Conservation (phyloP, 2,888 invertebrate species). For the Cheilosia vernalis region DNA sequence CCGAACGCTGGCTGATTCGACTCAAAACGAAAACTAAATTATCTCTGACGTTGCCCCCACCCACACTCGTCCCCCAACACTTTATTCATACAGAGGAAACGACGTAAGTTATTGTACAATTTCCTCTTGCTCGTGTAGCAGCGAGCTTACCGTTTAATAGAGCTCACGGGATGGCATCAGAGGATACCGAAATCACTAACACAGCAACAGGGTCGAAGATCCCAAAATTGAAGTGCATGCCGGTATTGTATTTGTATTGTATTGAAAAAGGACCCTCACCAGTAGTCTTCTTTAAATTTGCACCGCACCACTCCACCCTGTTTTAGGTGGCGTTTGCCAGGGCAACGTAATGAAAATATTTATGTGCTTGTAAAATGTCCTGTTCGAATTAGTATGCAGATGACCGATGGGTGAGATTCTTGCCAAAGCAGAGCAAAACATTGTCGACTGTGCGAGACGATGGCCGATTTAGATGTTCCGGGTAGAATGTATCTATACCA, state of each 20-base stretch:
- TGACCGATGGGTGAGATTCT: constrained; percentile 56
- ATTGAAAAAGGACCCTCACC: constrained; percentile 50
- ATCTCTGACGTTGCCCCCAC: constrained; percentile 50
- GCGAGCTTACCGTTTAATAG: constrained; percentile 59
- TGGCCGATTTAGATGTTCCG: constrained; percentile 43
- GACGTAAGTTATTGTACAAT: constrained; percentile 71
- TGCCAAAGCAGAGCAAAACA: constrained; percentile 42
- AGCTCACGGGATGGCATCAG: constrained; percentile 52
- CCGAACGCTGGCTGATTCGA: constrained; percentile 6
- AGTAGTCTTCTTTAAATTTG: not conserved
- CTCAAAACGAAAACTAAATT: constrained; percentile 64
- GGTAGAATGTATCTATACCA: not conserved
- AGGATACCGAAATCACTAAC: constrained; percentile 38
- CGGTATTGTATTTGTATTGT: constrained; percentile 52
- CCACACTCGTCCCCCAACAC: not conserved
- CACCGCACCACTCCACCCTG: not conserved
- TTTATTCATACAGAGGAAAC: constrained; percentile 52
- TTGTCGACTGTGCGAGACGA: constrained; percentile 38
- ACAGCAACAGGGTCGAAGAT: constrained; percentile 45
- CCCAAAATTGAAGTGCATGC: constrained; percentile 53
- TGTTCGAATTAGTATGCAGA: constrained; percentile 71
- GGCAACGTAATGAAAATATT: constrained; percentile 60
- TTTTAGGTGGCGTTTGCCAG: constrained; percentile 35
- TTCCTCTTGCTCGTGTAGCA: constrained; percentile 51
- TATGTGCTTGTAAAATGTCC: constrained; percentile 69